Conservation (phyloP, 2,113 vertebrate genomes). For the Rhea americana region DNA sequence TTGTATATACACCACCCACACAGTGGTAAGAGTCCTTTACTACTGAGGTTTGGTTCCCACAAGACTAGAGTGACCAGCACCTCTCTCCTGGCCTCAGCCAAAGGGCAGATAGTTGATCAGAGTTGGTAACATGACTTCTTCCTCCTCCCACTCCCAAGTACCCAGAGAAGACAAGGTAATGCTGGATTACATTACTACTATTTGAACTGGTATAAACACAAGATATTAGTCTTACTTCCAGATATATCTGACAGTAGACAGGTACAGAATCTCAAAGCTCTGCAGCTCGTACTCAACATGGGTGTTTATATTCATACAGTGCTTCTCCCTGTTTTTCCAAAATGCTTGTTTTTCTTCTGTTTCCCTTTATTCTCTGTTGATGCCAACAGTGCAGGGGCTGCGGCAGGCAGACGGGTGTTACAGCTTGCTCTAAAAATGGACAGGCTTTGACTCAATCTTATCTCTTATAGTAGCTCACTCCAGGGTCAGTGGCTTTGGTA, state of each 20-base stretch:
- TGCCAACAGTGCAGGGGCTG: neutral
- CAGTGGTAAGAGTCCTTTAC: neutral
- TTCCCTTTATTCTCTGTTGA: neutral
- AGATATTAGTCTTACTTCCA: neutral
- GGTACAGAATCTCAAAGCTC: neutral
- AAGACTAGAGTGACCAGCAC: neutral
- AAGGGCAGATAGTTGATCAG: neutral
- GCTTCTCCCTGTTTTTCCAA: neutral
- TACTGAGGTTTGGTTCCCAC: neutral
- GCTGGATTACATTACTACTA: neutral
- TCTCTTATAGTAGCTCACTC: neutral
- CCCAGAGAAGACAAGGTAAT: neutral
- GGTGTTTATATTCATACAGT: neutral
- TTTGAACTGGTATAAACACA: neutral
- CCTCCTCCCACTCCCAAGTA: neutral
- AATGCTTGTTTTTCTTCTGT: neutral
- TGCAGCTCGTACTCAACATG: neutral
- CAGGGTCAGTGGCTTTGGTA: neutral
- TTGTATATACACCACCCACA: neutral
- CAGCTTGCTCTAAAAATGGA: neutral
- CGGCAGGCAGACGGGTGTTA: neutral
- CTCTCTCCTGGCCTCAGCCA: neutral
- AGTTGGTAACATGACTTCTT: neutral
- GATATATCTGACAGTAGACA: neutral
- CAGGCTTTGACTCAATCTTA: neutral